Percentiles rank a stretch among this genome's conserved stretches.
Conservation (phyloP, 2,113 vertebrate genomes). For the Barbus barbus region DNA sequence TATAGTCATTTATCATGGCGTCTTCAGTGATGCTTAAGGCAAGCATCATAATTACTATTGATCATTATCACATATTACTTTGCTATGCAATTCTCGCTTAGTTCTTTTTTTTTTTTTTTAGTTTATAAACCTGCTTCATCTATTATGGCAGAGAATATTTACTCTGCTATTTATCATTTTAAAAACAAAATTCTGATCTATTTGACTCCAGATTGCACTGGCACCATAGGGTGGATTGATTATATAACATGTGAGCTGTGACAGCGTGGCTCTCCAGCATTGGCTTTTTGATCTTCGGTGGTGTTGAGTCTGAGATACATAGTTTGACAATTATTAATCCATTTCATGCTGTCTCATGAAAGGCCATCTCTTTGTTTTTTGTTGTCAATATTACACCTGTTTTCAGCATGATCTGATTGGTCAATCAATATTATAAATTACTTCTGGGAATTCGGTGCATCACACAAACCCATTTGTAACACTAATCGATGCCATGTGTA, state of each 20-base stretch:
- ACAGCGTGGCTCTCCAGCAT: not conserved
- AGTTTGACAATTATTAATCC: not conserved
- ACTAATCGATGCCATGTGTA: not conserved
- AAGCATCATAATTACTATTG: not conserved
- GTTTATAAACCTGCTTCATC: not conserved
- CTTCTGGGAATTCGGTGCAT: not conserved
- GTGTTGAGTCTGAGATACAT: not conserved
- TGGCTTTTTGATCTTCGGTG: not conserved
- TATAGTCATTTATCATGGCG: too few species aligned
- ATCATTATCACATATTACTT: not conserved
- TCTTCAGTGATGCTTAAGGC: not conserved
- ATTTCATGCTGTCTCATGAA: not conserved
- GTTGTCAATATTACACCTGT: conserved; percentile 5
- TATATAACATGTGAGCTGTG: not conserved
- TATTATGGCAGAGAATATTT: not conserved
- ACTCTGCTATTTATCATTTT: not conserved
- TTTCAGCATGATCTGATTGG: conserved; percentile 7
- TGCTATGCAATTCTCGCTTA: too few species aligned
- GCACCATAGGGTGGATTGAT: not conserved
- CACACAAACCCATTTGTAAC: not conserved
- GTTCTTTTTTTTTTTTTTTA: not conserved
- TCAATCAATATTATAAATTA: conserved; percentile 10
- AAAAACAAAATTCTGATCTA: not conserved
- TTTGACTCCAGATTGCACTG: not conserved
- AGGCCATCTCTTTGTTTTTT: not conserved